phyloP scores from a whole-genome alignment of 2,888 invertebrate species.

The Caenorhabditis sp. region DNA sequence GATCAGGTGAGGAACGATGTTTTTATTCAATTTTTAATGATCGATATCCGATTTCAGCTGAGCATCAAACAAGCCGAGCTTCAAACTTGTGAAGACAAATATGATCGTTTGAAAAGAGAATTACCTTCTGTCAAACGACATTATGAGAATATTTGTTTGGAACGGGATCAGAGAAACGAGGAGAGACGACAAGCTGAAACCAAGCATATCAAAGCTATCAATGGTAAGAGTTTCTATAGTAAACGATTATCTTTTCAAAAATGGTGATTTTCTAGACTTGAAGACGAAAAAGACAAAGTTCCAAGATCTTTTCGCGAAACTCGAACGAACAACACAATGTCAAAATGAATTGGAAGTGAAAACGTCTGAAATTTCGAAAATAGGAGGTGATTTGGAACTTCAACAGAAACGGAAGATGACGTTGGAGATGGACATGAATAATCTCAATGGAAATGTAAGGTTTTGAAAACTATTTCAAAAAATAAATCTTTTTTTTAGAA shows the following conservation, averaged over 20 bases:
- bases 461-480: neutral
- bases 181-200: constrained; percentile 2
- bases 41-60: constrained; percentile 1
- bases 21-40: too few relatives aligned
- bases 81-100: neutral
- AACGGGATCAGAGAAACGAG: constrained; percentile 4
- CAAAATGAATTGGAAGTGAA: neutral
- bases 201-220: neutral
- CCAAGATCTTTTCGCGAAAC: neutral
- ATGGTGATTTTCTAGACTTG: neutral
- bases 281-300: neutral
- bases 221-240: neutral
- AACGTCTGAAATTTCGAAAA: neutral
- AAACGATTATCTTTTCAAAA: neutral
- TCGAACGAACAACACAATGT: neutral
- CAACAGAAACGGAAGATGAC: neutral
- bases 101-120: neutral
- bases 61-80: neutral
- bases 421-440: neutral
- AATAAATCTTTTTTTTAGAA: constrained; percentile 5
- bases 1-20: too few relatives aligned
- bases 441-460: neutral
- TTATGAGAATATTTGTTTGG: neutral
- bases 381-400: neutral
- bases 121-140: neutral